These are phyloP conservation scores for Trissoscelio sp. DNA, from an alignment of 2,888 invertebrate genomes.

Conservation along the genomic window DNA sequence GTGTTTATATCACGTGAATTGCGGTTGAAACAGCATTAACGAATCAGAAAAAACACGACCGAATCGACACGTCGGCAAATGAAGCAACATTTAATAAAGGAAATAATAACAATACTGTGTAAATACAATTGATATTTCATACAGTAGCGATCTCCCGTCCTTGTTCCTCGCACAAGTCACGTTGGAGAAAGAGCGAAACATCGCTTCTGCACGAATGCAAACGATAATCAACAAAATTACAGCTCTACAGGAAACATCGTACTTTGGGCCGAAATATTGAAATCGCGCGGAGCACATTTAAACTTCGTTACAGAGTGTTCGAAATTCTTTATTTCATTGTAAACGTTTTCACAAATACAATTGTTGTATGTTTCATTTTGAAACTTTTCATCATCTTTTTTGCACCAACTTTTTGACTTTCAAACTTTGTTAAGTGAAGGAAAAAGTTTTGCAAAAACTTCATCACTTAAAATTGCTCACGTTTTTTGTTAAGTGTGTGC, in stretches of 20 bases:
- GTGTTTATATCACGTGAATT: not conserved
- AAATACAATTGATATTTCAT: conserved; percentile 23
- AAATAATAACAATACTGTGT: conserved; percentile 19
- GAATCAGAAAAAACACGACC: not conserved
- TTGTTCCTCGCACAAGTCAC: conserved; percentile 15
- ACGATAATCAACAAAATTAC: conserved; percentile 35
- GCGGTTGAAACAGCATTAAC: not conserved
- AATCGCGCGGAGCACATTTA: conserved; percentile 14
- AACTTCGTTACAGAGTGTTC: conserved; percentile 15
- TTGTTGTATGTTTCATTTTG: conserved; percentile 1
- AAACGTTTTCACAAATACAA: conserved; percentile 6
- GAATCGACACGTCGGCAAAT: conserved; percentile 3
- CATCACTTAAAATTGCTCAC: conserved; percentile 12
- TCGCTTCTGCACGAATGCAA: conserved; percentile 32
- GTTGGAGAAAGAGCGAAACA: conserved; percentile 19
- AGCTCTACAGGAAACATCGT: conserved; percentile 16
- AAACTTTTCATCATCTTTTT: not conserved
- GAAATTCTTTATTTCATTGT: conserved; percentile 14
- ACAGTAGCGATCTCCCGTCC: conserved; percentile 29
- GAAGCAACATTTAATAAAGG: conserved; percentile 7
- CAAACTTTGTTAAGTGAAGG: not conserved
- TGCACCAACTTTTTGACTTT: not conserved
- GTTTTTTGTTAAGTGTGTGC: conserved; percentile 1
- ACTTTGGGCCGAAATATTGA: conserved; percentile 19
- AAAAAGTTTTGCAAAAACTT: not conserved